phyloP scores from a whole-genome alignment of 1,140 invertebrate species.

The Ruditapes philippinarum region DNA sequence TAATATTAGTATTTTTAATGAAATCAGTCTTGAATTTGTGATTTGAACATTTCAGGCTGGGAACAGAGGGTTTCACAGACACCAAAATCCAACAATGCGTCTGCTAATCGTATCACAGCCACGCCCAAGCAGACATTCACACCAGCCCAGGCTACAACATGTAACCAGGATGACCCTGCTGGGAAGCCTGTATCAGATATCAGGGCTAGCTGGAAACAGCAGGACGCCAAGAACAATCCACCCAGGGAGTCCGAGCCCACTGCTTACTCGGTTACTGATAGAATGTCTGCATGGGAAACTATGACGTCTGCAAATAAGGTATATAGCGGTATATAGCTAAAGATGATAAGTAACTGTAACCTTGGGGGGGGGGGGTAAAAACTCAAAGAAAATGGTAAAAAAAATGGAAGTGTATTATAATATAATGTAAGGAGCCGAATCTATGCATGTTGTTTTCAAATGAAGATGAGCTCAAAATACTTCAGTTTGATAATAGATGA shows the following conservation, averaged over 20 bases:
- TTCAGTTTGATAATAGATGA: no score
- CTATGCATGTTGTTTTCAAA: no score
- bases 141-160: not conserved
- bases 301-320: conserved; percentile 80
- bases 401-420: no score
- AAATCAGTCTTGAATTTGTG: no score
- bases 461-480: no score
- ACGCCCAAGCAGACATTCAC: conserved; percentile 35
- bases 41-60: conserved; percentile 35
- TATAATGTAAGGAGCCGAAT: no score
- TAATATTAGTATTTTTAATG: no score
- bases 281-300: conserved; percentile 84
- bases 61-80: conserved; percentile 67
- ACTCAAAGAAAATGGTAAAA: no score
- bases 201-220: conserved; percentile 84
- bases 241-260: conserved; percentile 81
- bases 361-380: no score
- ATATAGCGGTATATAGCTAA: no score
- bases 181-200: conserved; percentile 81
- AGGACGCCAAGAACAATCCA: conserved; percentile 63
- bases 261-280: conserved; percentile 79
- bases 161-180: conserved; percentile 63
- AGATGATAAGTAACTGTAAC: no score
- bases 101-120: conserved; percentile 2
- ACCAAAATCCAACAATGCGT: conserved; percentile 33